Evolutionary conservation across 2,888 invertebrate species (phyloP).

Genomic region (Argynnis bischoffii): DNA sequence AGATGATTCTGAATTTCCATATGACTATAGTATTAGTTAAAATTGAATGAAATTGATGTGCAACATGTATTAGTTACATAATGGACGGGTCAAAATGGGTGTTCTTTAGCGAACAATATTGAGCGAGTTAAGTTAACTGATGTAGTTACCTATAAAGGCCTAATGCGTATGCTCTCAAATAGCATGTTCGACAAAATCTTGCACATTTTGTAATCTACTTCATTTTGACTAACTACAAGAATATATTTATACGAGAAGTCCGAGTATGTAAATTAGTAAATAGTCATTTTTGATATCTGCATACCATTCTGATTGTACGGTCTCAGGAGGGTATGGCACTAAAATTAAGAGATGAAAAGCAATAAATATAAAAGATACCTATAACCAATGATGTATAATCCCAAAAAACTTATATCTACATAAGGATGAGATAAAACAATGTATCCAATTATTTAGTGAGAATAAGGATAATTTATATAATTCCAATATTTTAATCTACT

Average conservation of each 20-base stretch:
- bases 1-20: neutral
- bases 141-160: constrained; percentile 1
- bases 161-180: constrained; percentile 27
- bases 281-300: neutral
- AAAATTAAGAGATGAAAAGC: constrained; percentile 48
- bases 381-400: constrained; percentile 10
- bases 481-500: too few species aligned
- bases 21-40: neutral
- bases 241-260: neutral
- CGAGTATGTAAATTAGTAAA: neutral
- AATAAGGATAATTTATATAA: too few species aligned
- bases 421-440: constrained; percentile 4
- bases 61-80: constrained; percentile 47
- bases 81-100: constrained; percentile 65
- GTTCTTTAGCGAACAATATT: constrained; percentile 46
- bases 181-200: neutral
- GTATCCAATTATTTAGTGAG: neutral
- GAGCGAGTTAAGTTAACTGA: constrained; percentile 53
- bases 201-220: neutral
- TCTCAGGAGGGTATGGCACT: constrained; percentile 62
- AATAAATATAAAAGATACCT: constrained; percentile 29
- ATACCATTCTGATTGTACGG: constrained; percentile 32
- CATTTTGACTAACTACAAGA: constrained; percentile 12
- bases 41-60: constrained; percentile 21
- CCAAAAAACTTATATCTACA: constrained; percentile 15